Evolutionary conservation across 1,140 invertebrate genomes (phyloP), one percentile per base, ranked within the genome.

Genomic region (Lethocerus indicus): DNA sequence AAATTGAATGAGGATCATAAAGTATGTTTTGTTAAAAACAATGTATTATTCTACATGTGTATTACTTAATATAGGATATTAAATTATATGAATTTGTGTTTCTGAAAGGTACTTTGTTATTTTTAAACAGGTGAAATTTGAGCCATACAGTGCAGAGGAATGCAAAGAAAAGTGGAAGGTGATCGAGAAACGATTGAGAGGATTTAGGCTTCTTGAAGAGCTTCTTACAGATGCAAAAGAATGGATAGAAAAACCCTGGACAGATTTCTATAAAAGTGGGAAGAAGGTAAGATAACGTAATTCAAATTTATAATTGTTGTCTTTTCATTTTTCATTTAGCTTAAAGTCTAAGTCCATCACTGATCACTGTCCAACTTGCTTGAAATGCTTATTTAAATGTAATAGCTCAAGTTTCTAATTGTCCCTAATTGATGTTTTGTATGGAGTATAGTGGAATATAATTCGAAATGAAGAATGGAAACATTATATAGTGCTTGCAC

Each of bases 211-310:
- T 23, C 48, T 69, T 21, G 54, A 56, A 12, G 67, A 69, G 50
- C 50, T 69, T 40, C 46, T 67, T 0, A 51, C 50, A 20, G 67
- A 69, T 61, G 67, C 67, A 9, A 59, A 62, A 41, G 53, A 54
- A 16, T 68, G 64, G 65, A 47, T 61, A 1, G 56, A 61, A 36
- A 57, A 65, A 44, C 67, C 67, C 21, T 68, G 63, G 62, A 62
- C 59, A 12, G 55, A 60, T 39, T 65, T 62, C 29, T 61, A 60
- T 26, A 57, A 57, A 21, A 54, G 57, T 14, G 56, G 55, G 26
- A 63, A 61, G 56, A 51, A 51, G 25, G 42, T 57, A 20, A 21
- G 20, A 16, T 29, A 27, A 29, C 24, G 20, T 23, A 32, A 40
- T 47, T 9, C 9, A 41, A 14, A 14, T 20, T 27, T 16, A 49